These are phyloP conservation scores for Zhuqinia jingwanae DNA, from an alignment of 2,888 invertebrate species.

Conservation along the genomic window DNA sequence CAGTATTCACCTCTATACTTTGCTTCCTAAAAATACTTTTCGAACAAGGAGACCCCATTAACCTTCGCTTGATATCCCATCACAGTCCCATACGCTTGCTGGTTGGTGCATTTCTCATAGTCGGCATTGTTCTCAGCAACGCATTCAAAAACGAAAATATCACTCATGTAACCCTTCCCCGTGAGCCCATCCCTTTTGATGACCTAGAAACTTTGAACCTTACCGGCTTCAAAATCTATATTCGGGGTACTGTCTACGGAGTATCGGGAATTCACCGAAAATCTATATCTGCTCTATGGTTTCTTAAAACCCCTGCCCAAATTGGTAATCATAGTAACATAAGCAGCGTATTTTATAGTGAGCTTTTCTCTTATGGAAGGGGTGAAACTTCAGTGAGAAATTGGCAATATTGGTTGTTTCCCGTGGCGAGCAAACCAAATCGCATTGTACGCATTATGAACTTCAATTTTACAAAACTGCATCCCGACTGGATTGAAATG, in stretches of 20 bases:
- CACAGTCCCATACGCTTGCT: slow-evolving; percentile 2
- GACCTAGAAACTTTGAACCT: slow-evolving; percentile 13
- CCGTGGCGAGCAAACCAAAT: neutral
- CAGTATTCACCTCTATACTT: neutral
- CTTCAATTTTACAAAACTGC: slow-evolving; percentile 31
- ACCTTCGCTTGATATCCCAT: neutral
- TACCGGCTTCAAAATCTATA: slow-evolving; percentile 34
- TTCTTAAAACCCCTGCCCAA: neutral
- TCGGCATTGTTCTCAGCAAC: slow-evolving; percentile 42
- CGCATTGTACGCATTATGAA: slow-evolving; percentile 14
- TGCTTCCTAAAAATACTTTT: slow-evolving; percentile 42
- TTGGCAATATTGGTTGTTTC: neutral
- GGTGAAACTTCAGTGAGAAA: slow-evolving; percentile 28
- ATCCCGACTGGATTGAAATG: slow-evolving; percentile 21
- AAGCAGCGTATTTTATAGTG: slow-evolving; percentile 6
- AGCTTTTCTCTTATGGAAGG: slow-evolving; percentile 26
- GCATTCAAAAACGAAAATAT: slow-evolving; percentile 60
- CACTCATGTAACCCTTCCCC: slow-evolving; percentile 51
- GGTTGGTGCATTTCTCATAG: neutral
- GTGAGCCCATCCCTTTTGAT: slow-evolving; percentile 42
- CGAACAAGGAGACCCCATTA: slow-evolving; percentile 52
- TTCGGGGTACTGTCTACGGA: slow-evolving; percentile 12
- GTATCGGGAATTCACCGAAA: neutral
- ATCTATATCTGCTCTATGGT: neutral
- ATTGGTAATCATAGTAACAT: neutral